Evolutionary conservation across 2,113 vertebrate species (phyloP), one percentile per base, ranked within the genome.

Genomic region (Aptenodytes forsteri): DNA sequence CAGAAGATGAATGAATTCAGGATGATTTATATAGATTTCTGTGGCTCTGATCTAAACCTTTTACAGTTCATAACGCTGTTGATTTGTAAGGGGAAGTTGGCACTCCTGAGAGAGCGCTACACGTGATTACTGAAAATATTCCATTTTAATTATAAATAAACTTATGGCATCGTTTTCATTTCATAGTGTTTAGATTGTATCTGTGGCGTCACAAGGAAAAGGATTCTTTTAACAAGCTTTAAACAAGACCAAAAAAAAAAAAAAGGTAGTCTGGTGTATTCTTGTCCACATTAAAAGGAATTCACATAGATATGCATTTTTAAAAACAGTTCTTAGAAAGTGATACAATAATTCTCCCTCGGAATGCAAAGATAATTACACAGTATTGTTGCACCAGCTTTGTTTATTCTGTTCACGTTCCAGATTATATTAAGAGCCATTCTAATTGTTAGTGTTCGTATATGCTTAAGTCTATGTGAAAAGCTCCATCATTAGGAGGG

Each of bases 121-220:
- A 19, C 65, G 61, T 83, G 40, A 69, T 72, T 77, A 49, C 81
- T 56, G 91, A 84, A 94, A 82, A 58, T 89, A 91, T 85, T 89
- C 71, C 11, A 38, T 29, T 97, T 91, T 49, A 89, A 95, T 93
- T 75, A 83, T 46, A 69, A 73, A 70, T 34, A 90, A 93, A 77
- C 23, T 83, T 94, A 80, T 18, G 46, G n/a, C 42, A 93, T 91
- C 11, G 64, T 92, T 97, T 95, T 95, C 46, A 96, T 76, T 89
- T 78, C 58, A 23, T 88, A 93, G 61, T 76, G 69, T 76, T 94
- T 95, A 90, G 91, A 95, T 94, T 80, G 25, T 88, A 95, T 95
- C 72, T 90, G 38, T 67, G 42, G 52, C 44, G 46, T 93, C 79
- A 75, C 46, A 71, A 92, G 36, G 44, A 91, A 88, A 96, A 95